Evolutionary conservation across 2,797 vertebrate species (phyloP).

Genomic region (Picus viridis): DNA sequence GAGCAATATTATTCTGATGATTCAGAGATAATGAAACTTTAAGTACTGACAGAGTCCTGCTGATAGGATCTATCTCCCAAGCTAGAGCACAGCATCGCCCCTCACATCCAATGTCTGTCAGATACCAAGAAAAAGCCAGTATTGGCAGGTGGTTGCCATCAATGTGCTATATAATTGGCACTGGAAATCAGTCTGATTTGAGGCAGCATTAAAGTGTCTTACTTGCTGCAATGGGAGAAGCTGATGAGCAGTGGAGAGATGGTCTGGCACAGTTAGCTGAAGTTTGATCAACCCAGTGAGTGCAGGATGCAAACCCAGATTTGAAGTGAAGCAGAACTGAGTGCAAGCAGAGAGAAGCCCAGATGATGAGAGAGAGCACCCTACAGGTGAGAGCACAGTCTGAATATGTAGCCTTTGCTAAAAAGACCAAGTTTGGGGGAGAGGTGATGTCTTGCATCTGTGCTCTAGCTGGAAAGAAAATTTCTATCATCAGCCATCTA

Average conservation of each 20-base stretch:
- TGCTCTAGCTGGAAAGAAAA: not conserved
- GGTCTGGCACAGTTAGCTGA: not conserved
- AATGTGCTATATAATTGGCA: not conserved
- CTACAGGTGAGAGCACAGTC: not conserved
- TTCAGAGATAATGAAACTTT: conserved; percentile 17
- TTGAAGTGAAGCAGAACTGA: not conserved
- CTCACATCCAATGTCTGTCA: not conserved
- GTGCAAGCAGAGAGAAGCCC: not conserved
- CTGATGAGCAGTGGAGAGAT: not conserved
- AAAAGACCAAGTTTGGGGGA: not conserved
- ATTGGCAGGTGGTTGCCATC: not conserved
- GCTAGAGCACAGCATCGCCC: not conserved
- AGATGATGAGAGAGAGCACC: not conserved
- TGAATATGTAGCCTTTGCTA: not conserved
- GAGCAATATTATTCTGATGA: conserved; percentile 7
- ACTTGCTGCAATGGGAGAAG: not conserved
- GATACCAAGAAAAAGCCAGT: not conserved
- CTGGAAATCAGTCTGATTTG: not conserved
- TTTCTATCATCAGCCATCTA: not conserved
- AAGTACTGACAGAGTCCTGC: conserved; percentile 11
- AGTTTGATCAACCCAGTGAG: not conserved
- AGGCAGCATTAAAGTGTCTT: not conserved
- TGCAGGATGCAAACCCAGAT: not conserved
- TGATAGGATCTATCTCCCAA: not conserved
- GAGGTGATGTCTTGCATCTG: not conserved